Base-by-base conservation (phyloP, 2,888 invertebrate genomes). In the Pseudococcus longispinus region DNA sequence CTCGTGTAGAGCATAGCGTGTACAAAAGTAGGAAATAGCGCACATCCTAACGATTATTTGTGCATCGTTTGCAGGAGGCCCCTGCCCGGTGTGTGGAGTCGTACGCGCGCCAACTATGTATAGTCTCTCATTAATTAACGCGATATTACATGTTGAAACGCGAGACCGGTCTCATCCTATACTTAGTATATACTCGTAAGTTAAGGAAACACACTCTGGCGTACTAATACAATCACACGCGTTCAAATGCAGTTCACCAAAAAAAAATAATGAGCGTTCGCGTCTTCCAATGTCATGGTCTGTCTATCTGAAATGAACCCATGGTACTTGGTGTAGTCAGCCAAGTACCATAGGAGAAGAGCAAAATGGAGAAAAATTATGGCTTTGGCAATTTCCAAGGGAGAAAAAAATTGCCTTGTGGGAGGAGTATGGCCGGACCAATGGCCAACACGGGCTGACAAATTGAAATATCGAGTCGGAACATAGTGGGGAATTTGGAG, bases 31-130 rank as follows among this genome's bases (percentile, higher is more conserved):
- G 60, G 60, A 60, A 60, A 60, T 60, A 60, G 60, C 60, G 60
- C 60, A 60, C 60, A 60, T 60, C 60, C 60, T 60, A 23, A 60
- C 60, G 60, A 60, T 60, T 60, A 60, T 60, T 60, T 60, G 60
- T 60, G 60, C 60, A 60, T 60, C 60, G 60, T 60, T 60, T 60
- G 60, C 60, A 60, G n/a, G 18, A n/a, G 51, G 51, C 18, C n/a
- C n/a, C n/a, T n/a, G n/a, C n/a, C 51, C 51, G 37, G 37, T 37
- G 51, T n/a, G 4, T 15, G 5, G 1, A 51, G 51, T 55, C 23
- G 60, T 60, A 60, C 60, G 60, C 60, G 60, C 9, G 60, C 60
- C 60, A 60, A 60, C 60, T 60, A 60, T 60, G 60, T 23, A 60
- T 60, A 37, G 9, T 60, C 23, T 60, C 8, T 23, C 60, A 60